A percentile compares a stretch with the other conserved stretches of the same genome.
phyloP scores from a whole-genome alignment of 2,113 vertebrate genomes.

The Dasyurus viverrinus region DNA sequence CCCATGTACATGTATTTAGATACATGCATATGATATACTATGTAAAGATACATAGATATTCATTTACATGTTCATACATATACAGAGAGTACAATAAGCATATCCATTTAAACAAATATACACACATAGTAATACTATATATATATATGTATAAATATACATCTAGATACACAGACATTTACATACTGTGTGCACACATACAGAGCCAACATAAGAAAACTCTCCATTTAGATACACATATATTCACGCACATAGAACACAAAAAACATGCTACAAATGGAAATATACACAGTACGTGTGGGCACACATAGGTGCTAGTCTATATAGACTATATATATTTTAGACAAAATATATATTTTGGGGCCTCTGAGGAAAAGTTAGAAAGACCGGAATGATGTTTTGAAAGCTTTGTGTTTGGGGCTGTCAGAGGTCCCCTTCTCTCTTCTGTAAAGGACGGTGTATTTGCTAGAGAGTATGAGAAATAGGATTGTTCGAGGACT shows the following conservation, averaged over 20 bases:
- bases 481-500: neutral
- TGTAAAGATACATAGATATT: no score
- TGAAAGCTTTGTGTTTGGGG: neutral
- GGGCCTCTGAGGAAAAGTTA: neutral
- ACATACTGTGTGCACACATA: neutral
- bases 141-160: neutral
- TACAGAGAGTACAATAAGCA: neutral
- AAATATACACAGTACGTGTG: neutral
- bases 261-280: neutral
- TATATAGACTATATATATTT: no score
- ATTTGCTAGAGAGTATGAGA: no score
- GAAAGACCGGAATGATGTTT: neutral
- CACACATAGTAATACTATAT: neutral
- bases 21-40: neutral
- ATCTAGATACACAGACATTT: neutral
- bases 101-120: neutral
- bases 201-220: neutral
- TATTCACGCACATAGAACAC: no score
- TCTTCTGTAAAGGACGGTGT: neutral
- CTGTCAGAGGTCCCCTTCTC: neutral
- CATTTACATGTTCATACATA: no score
- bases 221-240: neutral
- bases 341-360: no score
- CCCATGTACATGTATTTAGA: neutral
- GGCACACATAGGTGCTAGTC: neutral